phyloP scores from a whole-genome alignment of 2,888 invertebrate species.

The Pheosia tremula region DNA sequence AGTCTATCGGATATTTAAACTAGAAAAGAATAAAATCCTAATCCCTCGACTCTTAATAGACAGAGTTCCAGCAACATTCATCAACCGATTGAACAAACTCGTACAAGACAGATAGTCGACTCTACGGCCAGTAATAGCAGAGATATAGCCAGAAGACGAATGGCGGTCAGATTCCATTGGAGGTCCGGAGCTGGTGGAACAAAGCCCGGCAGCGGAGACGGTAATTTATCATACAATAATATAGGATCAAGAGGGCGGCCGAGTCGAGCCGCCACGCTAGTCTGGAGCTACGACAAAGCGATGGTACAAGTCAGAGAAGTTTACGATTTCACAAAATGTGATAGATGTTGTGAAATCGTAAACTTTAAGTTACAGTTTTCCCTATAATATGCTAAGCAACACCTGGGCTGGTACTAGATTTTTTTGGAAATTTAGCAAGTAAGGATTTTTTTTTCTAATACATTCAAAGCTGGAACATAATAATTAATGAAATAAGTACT shows the following conservation, averaged over 20 bases:
- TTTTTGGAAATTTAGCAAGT: no score
- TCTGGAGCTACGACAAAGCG: constrained; percentile 12
- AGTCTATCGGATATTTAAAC: neutral
- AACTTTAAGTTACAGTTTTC: no score
- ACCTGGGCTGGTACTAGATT: no score
- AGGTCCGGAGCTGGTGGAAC: constrained; percentile 27
- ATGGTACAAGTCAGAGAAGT: neutral
- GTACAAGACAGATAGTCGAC: constrained; percentile 21
- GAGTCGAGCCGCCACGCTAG: constrained; percentile 8
- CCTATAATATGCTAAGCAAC: no score
- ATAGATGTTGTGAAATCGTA: no score
- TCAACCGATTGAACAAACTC: constrained; percentile 22
- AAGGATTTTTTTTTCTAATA: no score
- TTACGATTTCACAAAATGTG: neutral
- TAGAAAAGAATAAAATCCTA: neutral
- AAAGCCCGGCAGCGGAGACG: constrained; percentile 25
- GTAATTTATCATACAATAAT: constrained; percentile 49
- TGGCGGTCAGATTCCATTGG: constrained; percentile 33
- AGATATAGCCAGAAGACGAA: constrained; percentile 33
- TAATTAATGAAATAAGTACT: no score
- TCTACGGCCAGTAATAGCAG: constrained; percentile 15
- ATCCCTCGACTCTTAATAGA: constrained; percentile 1
- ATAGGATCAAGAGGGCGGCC: constrained; percentile 37
- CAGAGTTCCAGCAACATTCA: constrained; percentile 6
- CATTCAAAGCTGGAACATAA: no score